These are phyloP conservation scores for Chromobotia macracanthus DNA, from an alignment of 2,797 vertebrate species.

Conservation along the genomic window DNA sequence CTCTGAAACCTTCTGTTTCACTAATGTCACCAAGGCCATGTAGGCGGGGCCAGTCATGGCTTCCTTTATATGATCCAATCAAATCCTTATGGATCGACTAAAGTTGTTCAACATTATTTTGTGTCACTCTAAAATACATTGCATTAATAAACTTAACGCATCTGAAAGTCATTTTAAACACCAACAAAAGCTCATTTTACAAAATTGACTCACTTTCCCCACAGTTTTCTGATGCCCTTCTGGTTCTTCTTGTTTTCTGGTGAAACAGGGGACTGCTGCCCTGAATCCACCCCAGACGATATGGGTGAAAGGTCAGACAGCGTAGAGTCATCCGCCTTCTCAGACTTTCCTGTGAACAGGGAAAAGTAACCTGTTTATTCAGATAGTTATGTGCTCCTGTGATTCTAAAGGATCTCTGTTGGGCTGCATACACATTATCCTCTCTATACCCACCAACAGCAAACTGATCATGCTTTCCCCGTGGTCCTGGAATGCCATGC, in stretches of 20 bases:
- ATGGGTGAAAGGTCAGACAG: constrained; percentile 84
- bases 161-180: too few species aligned
- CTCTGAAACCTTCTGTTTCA: too few species aligned
- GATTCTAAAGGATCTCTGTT: not conserved
- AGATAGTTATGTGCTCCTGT: not conserved
- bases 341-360: constrained; percentile 79
- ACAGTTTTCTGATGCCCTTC: constrained; percentile 93
- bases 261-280: constrained; percentile 85
- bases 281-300: constrained; percentile 86
- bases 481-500: constrained; percentile 19
- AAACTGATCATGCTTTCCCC: constrained; percentile 44
- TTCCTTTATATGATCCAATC: not conserved
- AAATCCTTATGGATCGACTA: not conserved
- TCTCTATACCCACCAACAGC: constrained; percentile 39
- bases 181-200: not conserved
- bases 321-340: constrained; percentile 77
- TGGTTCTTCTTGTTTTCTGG: constrained; percentile 88
- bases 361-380: not conserved
- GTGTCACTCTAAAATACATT: too few species aligned
- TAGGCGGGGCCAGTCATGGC: not conserved
- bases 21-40: not conserved
- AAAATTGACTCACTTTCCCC: constrained; percentile 88
- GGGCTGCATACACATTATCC: constrained; percentile 22
- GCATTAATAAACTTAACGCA: too few species aligned
- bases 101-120: too few species aligned